Base-by-base conservation (phyloP, 2,113 vertebrate genomes). In the Burhinus oedicnemus region DNA sequence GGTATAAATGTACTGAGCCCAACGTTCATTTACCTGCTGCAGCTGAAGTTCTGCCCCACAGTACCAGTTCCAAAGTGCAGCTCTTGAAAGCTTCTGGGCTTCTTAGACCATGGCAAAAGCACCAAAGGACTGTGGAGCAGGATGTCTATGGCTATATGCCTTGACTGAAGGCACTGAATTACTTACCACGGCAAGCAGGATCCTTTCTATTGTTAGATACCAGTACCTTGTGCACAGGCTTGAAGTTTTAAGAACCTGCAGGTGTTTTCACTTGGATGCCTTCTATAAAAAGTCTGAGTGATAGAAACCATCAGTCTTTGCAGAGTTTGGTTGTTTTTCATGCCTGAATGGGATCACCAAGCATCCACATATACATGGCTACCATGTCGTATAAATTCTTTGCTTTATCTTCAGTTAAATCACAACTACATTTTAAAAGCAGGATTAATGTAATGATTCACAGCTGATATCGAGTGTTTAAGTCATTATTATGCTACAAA, bases 401-500 rank as follows among this genome's bases (percentile, higher is more conserved):
- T 42, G 27, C 71, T 65, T 93, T 85, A 90, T 86, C 86, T 87
- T 62, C n/a, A 17, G 23, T 74, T 83, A 54, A 93, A 90, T 82
- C 78, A 15, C 74, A 69, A 27, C 72, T 79, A 22, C 49, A 8
- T 78, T 78, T 89, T 60, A 62, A 60, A 65, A 78, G 60, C 69
- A 75, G 62, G 52, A n/a, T 61, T 47, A 18, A 23, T 32, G 26
- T 20, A 62, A 36, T 74, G 87, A 87, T 94, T 91, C 83, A 87
- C 64, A 26, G 83, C 69, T 17, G 54, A 85, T 70, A 83, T 6
- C 4, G 12, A 89, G 87, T 54, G 81, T 57, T 89, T 85, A 49
- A 84, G 76, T 95, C 80, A 82, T 86, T 76, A 71, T 77, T 44
- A 47, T 64, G 95, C 95, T 82, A 57, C 83, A 55, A 74, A 90